A percentile compares a stretch with the other conserved stretches of the same genome.
phyloP scores from a whole-genome alignment of 2,888 invertebrate species.

The Nesidiocoris tenuis region DNA sequence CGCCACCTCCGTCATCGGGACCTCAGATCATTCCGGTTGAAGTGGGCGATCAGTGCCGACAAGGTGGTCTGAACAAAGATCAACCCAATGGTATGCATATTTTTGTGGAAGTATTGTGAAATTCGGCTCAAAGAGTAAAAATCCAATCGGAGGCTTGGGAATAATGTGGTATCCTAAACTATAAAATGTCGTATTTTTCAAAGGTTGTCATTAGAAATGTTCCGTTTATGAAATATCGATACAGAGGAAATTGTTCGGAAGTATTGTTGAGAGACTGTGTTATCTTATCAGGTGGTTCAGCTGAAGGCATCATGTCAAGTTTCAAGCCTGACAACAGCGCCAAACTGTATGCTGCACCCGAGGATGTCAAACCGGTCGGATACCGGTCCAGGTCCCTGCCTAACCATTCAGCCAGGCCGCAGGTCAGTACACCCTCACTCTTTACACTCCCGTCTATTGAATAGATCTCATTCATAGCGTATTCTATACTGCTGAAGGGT shows the following conservation, averaged over 20 bases:
- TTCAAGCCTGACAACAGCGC: conserved; percentile 85
- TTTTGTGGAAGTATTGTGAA: background rate
- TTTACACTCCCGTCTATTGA: too few species aligned
- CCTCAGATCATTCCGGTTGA: conserved; percentile 71
- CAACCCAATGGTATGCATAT: conserved; percentile 3
- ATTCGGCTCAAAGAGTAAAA: too few species aligned
- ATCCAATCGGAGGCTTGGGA: too few species aligned
- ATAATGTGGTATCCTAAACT: too few species aligned
- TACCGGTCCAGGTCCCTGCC: conserved; percentile 53
- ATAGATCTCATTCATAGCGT: too few species aligned
- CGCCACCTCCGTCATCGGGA: conserved; percentile 70
- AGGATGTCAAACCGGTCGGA: conserved; percentile 74
- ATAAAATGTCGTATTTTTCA: too few species aligned
- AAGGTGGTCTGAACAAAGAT: conserved; percentile 29
- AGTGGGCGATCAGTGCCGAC: conserved; percentile 53
- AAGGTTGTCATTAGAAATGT: too few species aligned
- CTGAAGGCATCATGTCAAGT: conserved; percentile 71
- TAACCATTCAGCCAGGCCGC: conserved; percentile 52
- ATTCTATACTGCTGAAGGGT: too few species aligned
- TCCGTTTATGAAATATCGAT: too few species aligned
- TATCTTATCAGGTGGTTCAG: conserved; percentile 54
- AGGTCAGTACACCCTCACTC: conserved; percentile 51
- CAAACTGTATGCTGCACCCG: conserved; percentile 85
- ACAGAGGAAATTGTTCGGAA: too few species aligned
- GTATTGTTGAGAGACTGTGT: too few species aligned